Percentiles rank a stretch among this genome's conserved stretches.
These are phyloP conservation scores for Loripinus fragilis DNA, from an alignment of 2,888 invertebrate species.

Conservation along the genomic window DNA sequence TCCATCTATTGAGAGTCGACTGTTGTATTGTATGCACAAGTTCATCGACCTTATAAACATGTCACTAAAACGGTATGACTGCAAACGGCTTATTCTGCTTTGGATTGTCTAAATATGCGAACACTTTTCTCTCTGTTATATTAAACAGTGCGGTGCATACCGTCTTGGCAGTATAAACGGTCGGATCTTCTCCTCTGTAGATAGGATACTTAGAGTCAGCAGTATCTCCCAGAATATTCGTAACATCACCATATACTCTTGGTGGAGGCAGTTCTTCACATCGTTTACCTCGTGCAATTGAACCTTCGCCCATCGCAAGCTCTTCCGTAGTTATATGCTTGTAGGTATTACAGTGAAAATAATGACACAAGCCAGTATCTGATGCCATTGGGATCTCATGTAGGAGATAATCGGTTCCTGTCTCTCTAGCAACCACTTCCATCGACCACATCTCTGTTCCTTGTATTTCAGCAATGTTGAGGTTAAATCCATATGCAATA, in stretches of 20 bases:
- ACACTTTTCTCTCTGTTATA: background rate
- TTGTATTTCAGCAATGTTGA: constrained; percentile 58
- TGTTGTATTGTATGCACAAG: too few species aligned
- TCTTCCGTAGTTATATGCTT: constrained; percentile 11
- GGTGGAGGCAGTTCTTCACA: constrained; percentile 9
- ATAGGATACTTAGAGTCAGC: background rate
- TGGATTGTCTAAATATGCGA: constrained; percentile 4
- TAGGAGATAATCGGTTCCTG: background rate
- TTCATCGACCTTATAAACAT: too few species aligned
- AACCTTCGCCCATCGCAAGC: background rate
- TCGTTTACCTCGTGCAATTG: constrained; percentile 15
- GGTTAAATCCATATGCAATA: constrained; percentile 63
- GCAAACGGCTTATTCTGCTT: background rate
- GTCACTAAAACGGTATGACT: background rate
- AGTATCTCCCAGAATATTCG: background rate
- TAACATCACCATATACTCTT: background rate
- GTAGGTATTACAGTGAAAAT: constrained; percentile 12
- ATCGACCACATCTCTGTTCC: constrained; percentile 59
- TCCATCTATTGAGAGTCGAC: too few species aligned
- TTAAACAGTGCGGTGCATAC: constrained; percentile 9
- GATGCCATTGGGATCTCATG: background rate
- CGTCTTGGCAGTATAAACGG: background rate
- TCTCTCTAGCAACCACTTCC: constrained; percentile 51
- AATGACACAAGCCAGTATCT: background rate
- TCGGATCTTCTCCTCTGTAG: background rate